phyloP scores from a whole-genome alignment of 1,140 invertebrate species.

The Eueides isabella region DNA sequence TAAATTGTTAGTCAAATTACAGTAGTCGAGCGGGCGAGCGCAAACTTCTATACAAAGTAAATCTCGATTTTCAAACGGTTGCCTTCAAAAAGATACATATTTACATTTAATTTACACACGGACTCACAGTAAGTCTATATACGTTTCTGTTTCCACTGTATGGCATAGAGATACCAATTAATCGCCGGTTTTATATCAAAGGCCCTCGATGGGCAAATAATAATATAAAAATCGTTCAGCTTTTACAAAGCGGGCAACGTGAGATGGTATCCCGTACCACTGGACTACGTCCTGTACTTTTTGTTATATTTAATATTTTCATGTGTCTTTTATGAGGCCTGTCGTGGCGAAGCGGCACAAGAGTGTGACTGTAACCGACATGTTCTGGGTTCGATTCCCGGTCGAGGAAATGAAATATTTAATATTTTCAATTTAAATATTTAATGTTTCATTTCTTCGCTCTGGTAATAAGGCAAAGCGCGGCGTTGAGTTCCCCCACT shows the following conservation, averaged over 20 bases:
- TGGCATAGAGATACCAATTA: constrained; percentile 29
- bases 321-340: too few relatives aligned
- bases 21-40: neutral
- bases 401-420: too few relatives aligned
- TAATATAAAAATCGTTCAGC: constrained; percentile 29
- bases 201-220: constrained; percentile 36
- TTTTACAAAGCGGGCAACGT: constrained; percentile 27
- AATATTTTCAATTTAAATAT: too few relatives aligned
- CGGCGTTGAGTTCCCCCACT: too few relatives aligned
- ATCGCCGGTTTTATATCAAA: constrained; percentile 40
- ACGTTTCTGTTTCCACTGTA: constrained; percentile 17
- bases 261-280: constrained; percentile 15
- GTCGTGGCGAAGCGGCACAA: too few relatives aligned
- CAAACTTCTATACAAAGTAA: neutral
- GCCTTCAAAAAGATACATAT: constrained; percentile 33
- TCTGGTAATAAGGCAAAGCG: too few relatives aligned
- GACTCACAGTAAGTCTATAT: constrained; percentile 17
- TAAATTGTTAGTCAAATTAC: constrained; percentile 13
- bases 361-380: too few relatives aligned
- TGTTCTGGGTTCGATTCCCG: too few relatives aligned
- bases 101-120: constrained; percentile 35
- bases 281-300: neutral
- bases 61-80: constrained; percentile 25
- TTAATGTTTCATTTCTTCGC: too few relatives aligned
- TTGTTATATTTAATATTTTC: neutral